Base-by-base conservation (phyloP, 2,797 vertebrate genomes). In the Anabas testudineus region DNA sequence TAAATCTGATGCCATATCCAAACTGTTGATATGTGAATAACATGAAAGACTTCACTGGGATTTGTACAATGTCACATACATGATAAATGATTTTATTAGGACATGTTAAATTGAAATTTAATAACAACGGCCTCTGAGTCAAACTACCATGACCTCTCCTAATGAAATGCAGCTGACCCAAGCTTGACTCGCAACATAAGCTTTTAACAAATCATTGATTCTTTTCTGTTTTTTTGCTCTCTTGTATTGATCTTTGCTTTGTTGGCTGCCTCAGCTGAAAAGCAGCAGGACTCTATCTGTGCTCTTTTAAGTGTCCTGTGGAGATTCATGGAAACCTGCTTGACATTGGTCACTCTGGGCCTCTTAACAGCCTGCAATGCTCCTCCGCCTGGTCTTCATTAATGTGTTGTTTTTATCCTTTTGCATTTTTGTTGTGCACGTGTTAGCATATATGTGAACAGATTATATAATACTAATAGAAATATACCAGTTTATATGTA, bases 191-290 rank as follows among this genome's bases (percentile, higher is more conserved):
- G 34, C 24, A 16, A 34, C 45, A 39, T 1, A 51, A 59, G 75
- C 76, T 80, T 85, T 88, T 82, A 86, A 80, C 70, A 87, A 90
- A 84, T 55, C 82, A 66, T 45, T 57, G 69, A 83, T 66, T 83
- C 55, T 69, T 67, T 60, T 52, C 60, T 64, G 51, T 55, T 53
- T 65, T 60, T 21, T 53, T 5, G 41, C 42, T 55, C 55, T 15
- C 58, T 68, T 34, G 47, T 87, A 89, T 91, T 84, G 88, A 90
- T 91, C 69, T 61, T 10, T 62, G 41, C 77, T 90, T 84, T 83
- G 78, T 71, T n/a, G 75, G 67, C 82, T 78, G 78, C 69, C 48
- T 78, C 82, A 71, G 71, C 80, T 75, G 76, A 87, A 67, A 58
- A 67, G 72, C 74, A 67, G 76, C 60, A 65, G 78, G 71, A 84